Evolutionary conservation across 2,113 vertebrate genomes (phyloP), one percentile per base, ranked within the genome.

Genomic region (Pelmatolapia mariae): DNA sequence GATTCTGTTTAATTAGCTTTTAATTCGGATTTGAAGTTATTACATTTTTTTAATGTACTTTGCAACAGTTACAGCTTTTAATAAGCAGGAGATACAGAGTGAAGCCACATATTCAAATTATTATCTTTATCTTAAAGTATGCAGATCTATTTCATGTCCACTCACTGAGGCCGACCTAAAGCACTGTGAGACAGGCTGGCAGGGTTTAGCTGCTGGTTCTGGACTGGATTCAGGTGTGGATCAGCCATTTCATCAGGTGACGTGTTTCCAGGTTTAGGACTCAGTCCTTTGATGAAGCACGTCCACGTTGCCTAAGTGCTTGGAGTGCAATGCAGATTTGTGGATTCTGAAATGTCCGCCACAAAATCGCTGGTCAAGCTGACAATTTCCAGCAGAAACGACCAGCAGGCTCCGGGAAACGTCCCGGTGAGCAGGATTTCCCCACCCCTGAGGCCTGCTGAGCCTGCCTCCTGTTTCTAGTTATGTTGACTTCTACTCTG

Each of bases 251-350:
- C 63, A 68, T 8, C 63, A 9, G 11, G 63, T 40, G 63, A 40
- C n/a, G 3, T 0, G 36, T 68, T 22, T 68, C 19, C 63, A 40
- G 36, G n/a, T 68, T 24, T 40, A 3, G 63, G 63, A 40, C 63
- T 68, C n/a, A 1, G 36, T 3, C 36, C 63, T 68, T 22, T 40
- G 19, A n/a, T 40, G 11, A 68, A 40, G 19, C 11, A 24, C 3
- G 19, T 68, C 33, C 8, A 13, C 22, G 18, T 66, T 13, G 63
- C 33, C 63, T 7, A 22, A 40, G 0, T 24, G 36, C 36, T 24
- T 0, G 1, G 18, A 40, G n/a, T 16, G 5, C 15, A 71, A 1
- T 24, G n/a, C n/a, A 71, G 66, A 0, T 66, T 66, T 38, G 61
- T 38, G 31, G 31, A 66, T 66, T 68, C 3, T 68, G 36, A 68